phyloP scores from a whole-genome alignment of 2,888 invertebrate genomes.

The Anaspis maculata region DNA sequence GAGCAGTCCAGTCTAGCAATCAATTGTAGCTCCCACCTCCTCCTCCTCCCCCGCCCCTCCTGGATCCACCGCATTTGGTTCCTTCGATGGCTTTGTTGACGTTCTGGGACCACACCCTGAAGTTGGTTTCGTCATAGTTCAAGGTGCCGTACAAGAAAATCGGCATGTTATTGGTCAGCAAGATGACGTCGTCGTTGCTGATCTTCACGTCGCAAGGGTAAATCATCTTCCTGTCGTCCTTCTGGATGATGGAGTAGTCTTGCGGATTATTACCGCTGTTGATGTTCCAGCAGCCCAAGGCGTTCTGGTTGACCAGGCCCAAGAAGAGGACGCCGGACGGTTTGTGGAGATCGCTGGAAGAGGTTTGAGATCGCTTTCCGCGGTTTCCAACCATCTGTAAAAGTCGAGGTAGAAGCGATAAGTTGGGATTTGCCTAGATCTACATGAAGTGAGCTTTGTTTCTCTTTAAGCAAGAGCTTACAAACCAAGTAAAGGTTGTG shows the following conservation, averaged over 20 bases:
- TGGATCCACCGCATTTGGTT: constrained; percentile 45
- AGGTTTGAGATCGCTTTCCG: constrained; percentile 57
- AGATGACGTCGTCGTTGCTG: constrained; percentile 56
- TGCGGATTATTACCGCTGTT: constrained; percentile 31
- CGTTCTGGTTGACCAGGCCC: constrained; percentile 61
- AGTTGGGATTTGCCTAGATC: too few species aligned
- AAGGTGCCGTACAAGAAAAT: constrained; percentile 55
- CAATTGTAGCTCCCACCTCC: too few species aligned
- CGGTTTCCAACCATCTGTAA: constrained; percentile 53
- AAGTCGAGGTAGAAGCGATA: too few species aligned
- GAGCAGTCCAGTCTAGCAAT: too few species aligned
- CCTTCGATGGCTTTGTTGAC: constrained; percentile 38
- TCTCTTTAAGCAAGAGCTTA: too few species aligned
- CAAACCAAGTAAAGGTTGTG: too few species aligned
- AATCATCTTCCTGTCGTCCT: constrained; percentile 52
- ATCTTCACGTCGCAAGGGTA: constrained; percentile 65
- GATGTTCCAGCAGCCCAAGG: constrained; percentile 69
- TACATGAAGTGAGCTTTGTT: too few species aligned
- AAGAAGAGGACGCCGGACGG: constrained; percentile 57
- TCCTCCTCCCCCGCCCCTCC: too few species aligned
- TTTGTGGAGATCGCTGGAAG: constrained; percentile 59
- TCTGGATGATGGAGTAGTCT: constrained; percentile 51
- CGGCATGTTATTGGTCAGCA: constrained; percentile 61
- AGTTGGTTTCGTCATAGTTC: constrained; percentile 54
- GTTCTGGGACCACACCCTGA: constrained; percentile 50